Conservation (phyloP, 2,797 vertebrate genomes). For the Acrocephalus scirpaceus region DNA sequence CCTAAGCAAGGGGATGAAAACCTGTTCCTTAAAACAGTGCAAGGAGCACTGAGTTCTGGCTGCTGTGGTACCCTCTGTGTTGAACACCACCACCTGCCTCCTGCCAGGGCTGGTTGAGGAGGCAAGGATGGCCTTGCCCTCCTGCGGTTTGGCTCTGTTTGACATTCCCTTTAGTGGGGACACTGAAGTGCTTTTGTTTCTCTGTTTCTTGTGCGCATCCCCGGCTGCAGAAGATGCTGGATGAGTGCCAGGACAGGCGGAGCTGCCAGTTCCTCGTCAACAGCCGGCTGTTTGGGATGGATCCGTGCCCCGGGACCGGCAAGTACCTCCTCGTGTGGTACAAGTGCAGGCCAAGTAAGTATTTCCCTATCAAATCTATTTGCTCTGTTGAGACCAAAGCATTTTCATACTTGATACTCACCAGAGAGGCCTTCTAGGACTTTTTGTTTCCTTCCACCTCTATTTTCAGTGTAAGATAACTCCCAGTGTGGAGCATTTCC, state of each 20-base stretch:
- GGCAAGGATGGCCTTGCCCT: neutral
- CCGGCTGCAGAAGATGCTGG: constrained; percentile 85
- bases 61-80: accelerated
- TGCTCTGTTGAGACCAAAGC: neutral
- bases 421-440: neutral
- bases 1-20: neutral
- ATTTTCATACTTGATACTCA: neutral
- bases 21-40: neutral
- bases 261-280: constrained; percentile 90
- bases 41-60: accelerated
- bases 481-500: accelerated
- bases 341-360: constrained; percentile 93
- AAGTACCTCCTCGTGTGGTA: constrained; percentile 91
- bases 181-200: constrained; percentile 41
- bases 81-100: neutral
- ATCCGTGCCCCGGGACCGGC: constrained; percentile 87
- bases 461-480: neutral
- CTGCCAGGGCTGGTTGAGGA: accelerated
- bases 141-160: neutral
- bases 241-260: constrained; percentile 90
- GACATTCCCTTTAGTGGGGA: neutral
- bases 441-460: neutral
- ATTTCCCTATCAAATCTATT: neutral
- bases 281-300: constrained; percentile 87
- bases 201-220: constrained; percentile 3